These are phyloP conservation scores for Meriones unguiculatus DNA, from an alignment of 2,113 vertebrate species.

Conservation along the genomic window DNA sequence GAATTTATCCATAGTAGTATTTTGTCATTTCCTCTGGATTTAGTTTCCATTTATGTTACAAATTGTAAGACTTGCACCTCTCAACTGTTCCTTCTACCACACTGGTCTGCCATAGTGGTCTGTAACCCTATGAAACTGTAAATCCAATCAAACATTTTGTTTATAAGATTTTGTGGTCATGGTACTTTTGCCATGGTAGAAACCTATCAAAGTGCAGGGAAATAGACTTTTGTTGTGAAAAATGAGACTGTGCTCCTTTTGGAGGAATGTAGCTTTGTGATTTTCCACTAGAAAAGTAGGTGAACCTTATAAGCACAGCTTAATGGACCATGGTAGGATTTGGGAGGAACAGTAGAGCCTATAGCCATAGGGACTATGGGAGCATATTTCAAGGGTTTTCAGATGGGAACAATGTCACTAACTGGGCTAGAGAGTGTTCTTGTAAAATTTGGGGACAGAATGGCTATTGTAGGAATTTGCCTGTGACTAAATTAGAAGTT, in stretches of 20 bases:
- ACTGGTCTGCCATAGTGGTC: too few species aligned
- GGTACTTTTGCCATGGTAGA: background rate
- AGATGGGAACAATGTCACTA: too few species aligned
- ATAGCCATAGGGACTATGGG: background rate
- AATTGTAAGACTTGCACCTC: conserved; percentile 4
- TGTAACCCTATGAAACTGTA: background rate
- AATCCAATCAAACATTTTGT: background rate
- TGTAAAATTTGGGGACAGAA: too few species aligned
- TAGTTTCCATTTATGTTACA: conserved; percentile 45
- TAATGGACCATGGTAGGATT: too few species aligned
- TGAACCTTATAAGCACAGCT: background rate
- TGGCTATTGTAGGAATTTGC: background rate
- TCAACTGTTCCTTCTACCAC: background rate
- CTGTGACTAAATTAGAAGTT: background rate
- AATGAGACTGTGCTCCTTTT: background rate
- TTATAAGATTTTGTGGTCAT: background rate
- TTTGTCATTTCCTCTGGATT: conserved; percentile 39
- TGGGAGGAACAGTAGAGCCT: background rate
- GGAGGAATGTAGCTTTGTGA: too few species aligned
- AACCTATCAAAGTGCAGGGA: background rate
- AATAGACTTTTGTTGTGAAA: background rate
- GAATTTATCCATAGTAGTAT: conserved; percentile 19
- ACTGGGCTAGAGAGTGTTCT: too few species aligned
- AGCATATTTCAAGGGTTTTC: too few species aligned
- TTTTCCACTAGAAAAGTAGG: background rate